These are phyloP conservation scores for Lytechinus pictus DNA, from an alignment of 35 echinoderm and acorn worm genomes.

Conservation along the genomic window DNA sequence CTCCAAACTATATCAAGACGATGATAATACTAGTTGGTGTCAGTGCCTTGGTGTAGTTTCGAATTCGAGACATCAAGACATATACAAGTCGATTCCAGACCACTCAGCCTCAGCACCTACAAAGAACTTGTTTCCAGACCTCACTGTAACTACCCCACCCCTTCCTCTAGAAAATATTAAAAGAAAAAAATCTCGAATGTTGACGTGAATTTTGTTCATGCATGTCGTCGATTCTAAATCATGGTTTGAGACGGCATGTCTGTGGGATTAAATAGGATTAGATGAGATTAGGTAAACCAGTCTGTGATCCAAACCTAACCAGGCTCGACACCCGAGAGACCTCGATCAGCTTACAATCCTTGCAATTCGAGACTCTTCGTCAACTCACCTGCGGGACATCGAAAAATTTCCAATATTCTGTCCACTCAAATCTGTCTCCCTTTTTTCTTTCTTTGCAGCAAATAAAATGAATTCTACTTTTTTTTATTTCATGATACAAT, in stretches of 20 bases:
- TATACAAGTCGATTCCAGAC: neutral
- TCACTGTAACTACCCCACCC: no score
- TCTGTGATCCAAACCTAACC: slow-evolving; percentile 1
- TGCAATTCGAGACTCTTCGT: neutral
- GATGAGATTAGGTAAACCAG: neutral
- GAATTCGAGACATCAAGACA: neutral
- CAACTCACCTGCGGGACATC: neutral
- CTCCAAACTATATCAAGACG: no score
- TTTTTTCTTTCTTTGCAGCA: neutral
- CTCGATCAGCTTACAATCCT: neutral
- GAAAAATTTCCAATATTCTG: neutral
- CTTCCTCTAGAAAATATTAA: no score
- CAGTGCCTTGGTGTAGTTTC: neutral
- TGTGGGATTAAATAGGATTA: neutral
- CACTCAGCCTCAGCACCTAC: neutral
- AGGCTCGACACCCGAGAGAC: neutral
- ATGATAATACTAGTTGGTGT: no score
- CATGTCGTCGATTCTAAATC: neutral
- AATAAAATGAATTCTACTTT: neutral
- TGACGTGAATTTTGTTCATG: neutral
- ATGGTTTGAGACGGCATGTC: neutral
- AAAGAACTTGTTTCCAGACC: neutral
- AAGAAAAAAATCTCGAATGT: neutral
- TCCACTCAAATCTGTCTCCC: neutral
- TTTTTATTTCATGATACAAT: neutral